phyloP scores from a whole-genome alignment of 2,113 vertebrate genomes.

The Paralichthys olivaceus region DNA sequence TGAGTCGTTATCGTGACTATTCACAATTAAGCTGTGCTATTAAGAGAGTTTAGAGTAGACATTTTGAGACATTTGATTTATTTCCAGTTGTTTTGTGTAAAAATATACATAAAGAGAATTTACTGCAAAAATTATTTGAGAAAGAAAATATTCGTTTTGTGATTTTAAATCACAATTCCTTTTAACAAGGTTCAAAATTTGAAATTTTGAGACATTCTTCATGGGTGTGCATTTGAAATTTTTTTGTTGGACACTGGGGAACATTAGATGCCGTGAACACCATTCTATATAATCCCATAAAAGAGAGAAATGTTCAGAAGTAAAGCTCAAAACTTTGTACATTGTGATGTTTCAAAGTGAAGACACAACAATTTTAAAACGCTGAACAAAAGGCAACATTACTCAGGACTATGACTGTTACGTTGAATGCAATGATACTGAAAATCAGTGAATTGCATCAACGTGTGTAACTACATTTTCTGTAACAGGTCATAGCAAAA shows the following conservation, averaged over 20 bases:
- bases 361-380: background rate
- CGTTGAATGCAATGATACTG: no score
- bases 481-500: no score
- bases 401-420: no score
- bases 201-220: background rate
- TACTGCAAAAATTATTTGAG: conserved; percentile 7
- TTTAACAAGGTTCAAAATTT: background rate
- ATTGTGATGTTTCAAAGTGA: background rate
- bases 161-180: background rate
- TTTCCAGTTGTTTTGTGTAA: conserved; percentile 47
- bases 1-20: background rate
- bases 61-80: conserved; percentile 29
- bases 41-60: conserved; percentile 5
- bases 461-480: no score
- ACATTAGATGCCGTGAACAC: background rate
- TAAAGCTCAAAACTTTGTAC: background rate
- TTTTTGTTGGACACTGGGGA: background rate
- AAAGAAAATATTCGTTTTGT: conserved; percentile 8
- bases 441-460: background rate
- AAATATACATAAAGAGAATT: conserved; percentile 52
- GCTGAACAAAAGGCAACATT: background rate
- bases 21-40: background rate
- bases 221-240: background rate
- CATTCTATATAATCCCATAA: background rate
- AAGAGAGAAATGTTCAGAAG: background rate